Evolutionary conservation across 2,888 invertebrate species (phyloP).

Genomic region (Campaea margaritaria): DNA sequence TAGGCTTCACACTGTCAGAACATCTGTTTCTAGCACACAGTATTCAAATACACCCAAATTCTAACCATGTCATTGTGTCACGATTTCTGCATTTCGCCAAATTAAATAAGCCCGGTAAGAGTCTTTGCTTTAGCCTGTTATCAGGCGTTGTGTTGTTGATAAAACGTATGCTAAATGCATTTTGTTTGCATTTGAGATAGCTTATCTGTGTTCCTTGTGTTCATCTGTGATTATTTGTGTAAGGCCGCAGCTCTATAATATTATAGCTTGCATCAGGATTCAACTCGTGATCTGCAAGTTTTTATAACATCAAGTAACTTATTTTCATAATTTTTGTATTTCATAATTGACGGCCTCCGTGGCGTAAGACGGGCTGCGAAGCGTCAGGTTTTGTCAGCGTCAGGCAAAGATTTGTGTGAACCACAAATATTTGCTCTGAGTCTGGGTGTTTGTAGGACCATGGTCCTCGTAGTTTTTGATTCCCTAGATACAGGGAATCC

Average conservation of each 20-base stretch:
- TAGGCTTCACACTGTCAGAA: conserved; percentile 25
- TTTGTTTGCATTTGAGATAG: conserved; percentile 54
- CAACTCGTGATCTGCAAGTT: conserved; percentile 3
- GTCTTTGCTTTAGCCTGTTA: conserved; percentile 21
- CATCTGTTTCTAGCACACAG: conserved; percentile 38
- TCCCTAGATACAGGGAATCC: too few species aligned
- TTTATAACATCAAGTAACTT: not conserved
- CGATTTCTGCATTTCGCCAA: conserved; percentile 38
- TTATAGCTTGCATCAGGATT: not conserved
- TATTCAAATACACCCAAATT: conserved; percentile 41
- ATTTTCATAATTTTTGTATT: not conserved
- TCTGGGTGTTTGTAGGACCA: too few species aligned
- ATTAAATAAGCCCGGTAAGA: conserved; percentile 29
- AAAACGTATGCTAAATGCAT: conserved; percentile 51
- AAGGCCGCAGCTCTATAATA: not conserved
- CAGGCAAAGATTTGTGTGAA: too few species aligned
- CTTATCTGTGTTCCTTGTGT: conserved; percentile 48
- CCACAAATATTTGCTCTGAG: too few species aligned
- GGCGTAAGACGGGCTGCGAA: too few species aligned
- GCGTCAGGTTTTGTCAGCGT: too few species aligned
- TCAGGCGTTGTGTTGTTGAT: conserved; percentile 41
- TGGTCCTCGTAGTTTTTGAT: too few species aligned
- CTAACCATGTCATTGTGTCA: conserved; percentile 41
- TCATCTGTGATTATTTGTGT: conserved; percentile 39
- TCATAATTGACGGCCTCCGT: too few species aligned